phyloP scores from a whole-genome alignment of 2,888 invertebrate genomes.

The Dermolepida albohirtum region DNA sequence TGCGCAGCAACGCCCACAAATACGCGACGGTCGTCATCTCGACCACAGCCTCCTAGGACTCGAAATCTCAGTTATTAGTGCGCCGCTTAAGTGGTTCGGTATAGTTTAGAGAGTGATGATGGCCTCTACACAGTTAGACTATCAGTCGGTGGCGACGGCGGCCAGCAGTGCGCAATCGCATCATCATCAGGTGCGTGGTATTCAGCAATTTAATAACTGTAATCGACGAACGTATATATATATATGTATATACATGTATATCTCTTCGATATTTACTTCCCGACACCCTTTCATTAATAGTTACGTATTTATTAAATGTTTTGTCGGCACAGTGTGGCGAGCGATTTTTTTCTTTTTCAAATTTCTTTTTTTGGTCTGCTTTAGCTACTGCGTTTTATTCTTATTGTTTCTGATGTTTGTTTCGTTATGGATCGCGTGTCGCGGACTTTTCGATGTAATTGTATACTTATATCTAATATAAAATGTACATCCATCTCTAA shows the following conservation, averaged over 20 bases:
- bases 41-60: slow-evolving; percentile 55
- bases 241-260: too few species aligned
- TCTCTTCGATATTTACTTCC: slow-evolving; percentile 38
- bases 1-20: slow-evolving; percentile 61
- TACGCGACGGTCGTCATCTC: slow-evolving; percentile 61
- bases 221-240: slow-evolving; percentile 51
- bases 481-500: background rate
- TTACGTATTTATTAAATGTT: slow-evolving; percentile 59
- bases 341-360: slow-evolving; percentile 9
- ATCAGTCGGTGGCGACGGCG: slow-evolving; percentile 52
- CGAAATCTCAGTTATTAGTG: slow-evolving; percentile 65
- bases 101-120: slow-evolving; percentile 52
- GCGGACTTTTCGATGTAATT: background rate
- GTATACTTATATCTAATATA: background rate
- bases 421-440: background rate
- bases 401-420: background rate
- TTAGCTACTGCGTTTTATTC: slow-evolving; percentile 8
- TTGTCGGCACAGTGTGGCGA: slow-evolving; percentile 44
- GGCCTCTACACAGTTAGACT: slow-evolving; percentile 61
- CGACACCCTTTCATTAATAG: slow-evolving; percentile 62
- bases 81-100: slow-evolving; percentile 61
- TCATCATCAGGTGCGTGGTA: slow-evolving; percentile 64
- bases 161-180: slow-evolving; percentile 58
- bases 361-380: slow-evolving; percentile 3
- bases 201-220: slow-evolving; percentile 59